Evolutionary conservation across 2,888 invertebrate species (phyloP).

Genomic region (Mimumesa dahlbomi): DNA sequence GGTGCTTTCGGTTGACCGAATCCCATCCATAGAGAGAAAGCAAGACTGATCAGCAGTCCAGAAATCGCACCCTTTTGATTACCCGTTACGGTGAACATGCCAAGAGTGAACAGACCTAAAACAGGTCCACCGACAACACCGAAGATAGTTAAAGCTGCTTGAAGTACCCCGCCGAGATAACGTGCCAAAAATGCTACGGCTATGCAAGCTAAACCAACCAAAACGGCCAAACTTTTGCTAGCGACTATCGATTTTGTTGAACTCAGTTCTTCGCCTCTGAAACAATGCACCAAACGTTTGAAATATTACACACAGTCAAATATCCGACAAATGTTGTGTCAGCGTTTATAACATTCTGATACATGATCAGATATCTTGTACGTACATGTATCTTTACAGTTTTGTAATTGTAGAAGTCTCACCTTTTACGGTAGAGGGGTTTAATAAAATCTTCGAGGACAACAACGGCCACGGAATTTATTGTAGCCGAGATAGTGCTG

Average conservation of each 20-base stretch:
- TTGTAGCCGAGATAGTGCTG: constrained; percentile 94
- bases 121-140: constrained; percentile 93
- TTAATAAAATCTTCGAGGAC: constrained; percentile 93
- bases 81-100: constrained; percentile 89
- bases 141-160: constrained; percentile 92
- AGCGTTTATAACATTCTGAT: too few relatives aligned
- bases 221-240: constrained; percentile 85
- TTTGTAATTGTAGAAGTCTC: constrained; percentile 22
- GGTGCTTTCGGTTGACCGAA: constrained; percentile 89
- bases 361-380: too few relatives aligned
- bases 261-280: constrained; percentile 60
- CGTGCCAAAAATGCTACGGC: constrained; percentile 87
- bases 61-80: constrained; percentile 88
- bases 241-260: constrained; percentile 47
- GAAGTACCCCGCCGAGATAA: constrained; percentile 85
- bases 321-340: too few relatives aligned
- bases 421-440: constrained; percentile 66
- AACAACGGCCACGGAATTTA: constrained; percentile 94
- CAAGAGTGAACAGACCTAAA: constrained; percentile 90
- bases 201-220: constrained; percentile 88
- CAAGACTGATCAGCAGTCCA: constrained; percentile 86
- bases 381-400: constrained; percentile 10
- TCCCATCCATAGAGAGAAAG: constrained; percentile 90
- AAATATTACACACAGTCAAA: too few relatives aligned
- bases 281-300: too few relatives aligned